Evolutionary conservation across 2,113 vertebrate genomes (phyloP).

Genomic region (Bambusicola thoracicus): DNA sequence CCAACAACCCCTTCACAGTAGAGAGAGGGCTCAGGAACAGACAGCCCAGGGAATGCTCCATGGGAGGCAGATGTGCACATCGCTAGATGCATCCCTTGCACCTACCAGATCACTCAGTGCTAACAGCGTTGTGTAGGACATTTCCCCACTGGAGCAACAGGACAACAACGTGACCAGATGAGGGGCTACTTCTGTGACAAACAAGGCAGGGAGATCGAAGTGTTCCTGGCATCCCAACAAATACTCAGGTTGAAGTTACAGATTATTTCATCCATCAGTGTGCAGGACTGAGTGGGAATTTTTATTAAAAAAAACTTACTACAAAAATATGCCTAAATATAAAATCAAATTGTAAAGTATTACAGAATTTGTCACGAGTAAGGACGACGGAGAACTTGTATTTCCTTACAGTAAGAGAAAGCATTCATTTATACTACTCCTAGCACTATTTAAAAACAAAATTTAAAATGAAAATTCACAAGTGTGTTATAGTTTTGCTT

Average conservation of each 20-base stretch:
- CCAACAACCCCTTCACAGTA: accelerated
- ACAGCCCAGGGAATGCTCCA: accelerated
- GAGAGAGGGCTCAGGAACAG: neutral
- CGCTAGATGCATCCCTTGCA: accelerated
- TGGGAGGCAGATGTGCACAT: no score
- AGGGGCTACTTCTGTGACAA: accelerated
- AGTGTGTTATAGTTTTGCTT: neutral
- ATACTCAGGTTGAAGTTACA: accelerated
- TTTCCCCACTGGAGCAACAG: accelerated
- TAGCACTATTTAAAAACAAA: no score
- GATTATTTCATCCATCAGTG: neutral
- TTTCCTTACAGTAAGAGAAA: neutral
- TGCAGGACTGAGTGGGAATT: neutral
- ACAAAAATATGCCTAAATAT: neutral
- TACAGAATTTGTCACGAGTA: neutral
- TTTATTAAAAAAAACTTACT: neutral
- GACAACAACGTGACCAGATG: accelerated
- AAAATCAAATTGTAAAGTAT: neutral
- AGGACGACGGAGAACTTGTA: neutral
- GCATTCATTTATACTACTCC: neutral
- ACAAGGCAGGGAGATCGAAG: neutral
- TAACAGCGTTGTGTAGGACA: accelerated
- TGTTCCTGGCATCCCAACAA: neutral
- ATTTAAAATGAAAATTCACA: neutral
- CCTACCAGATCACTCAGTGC: accelerated